phyloP scores from a whole-genome alignment of 2,888 invertebrate genomes.

The Eupithecia tripunctaria region DNA sequence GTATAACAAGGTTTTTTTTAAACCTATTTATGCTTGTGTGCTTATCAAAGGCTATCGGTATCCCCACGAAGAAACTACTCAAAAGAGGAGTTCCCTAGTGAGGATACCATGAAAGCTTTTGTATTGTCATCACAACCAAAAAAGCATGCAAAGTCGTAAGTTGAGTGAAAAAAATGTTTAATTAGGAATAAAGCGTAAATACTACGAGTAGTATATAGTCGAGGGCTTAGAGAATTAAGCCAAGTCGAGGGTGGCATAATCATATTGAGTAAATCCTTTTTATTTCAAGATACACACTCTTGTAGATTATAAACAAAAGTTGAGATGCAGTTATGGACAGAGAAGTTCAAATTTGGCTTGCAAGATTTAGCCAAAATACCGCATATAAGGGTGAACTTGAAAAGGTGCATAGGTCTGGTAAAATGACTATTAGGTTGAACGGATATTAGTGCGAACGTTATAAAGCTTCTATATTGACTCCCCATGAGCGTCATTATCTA shows the following conservation, averaged over 20 bases:
- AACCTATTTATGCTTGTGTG: not conserved
- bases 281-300: too few relatives aligned
- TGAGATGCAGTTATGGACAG: too few relatives aligned
- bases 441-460: not conserved
- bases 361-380: not conserved
- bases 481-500: not conserved
- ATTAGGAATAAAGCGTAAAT: too few relatives aligned
- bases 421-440: not conserved
- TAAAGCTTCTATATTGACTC: not conserved
- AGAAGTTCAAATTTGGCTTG: not conserved
- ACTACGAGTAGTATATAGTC: too few relatives aligned
- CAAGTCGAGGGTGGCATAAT: too few relatives aligned
- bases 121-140: not conserved
- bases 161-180: too few relatives aligned
- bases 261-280: too few relatives aligned
- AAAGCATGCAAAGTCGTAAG: not conserved
- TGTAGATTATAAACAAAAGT: too few relatives aligned
- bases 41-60: not conserved
- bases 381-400: not conserved
- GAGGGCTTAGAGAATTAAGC: too few relatives aligned
- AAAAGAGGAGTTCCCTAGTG: not conserved
- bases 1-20: not conserved
- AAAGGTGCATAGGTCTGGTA: not conserved
- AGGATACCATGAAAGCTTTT: not conserved
- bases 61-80: not conserved